Evolutionary conservation across 2,888 invertebrate species (phyloP), one percentile per base, ranked within the genome.

Genomic region (Acleris emargana): DNA sequence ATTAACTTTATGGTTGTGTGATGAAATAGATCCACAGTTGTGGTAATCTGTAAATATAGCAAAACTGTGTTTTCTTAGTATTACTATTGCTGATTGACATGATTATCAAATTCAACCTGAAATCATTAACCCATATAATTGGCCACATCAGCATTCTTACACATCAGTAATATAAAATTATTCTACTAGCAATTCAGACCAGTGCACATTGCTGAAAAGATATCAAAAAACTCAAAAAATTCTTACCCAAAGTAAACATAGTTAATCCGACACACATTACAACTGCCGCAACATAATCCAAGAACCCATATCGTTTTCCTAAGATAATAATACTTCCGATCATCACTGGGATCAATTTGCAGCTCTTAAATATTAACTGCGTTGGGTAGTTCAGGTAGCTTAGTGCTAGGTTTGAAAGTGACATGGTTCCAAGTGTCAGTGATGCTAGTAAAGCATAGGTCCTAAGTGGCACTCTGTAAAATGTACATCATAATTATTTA

Each of bases 341-440:
- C 83, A 99, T 94, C 0, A 99, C 99, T 0, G 99, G 99, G 75
- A 99, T 97, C 0, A 99, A 93, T 85, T 99, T 99, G 86, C 99
- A 99, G 83, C 98, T 98, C 86, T 99, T 99, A 83, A 99, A 99
- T 76, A 99, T 99, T 50, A 99, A 96, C 93, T 98, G 98, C 0
- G 99, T 99, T 0, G 99, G 99, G 86, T 99, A 99, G 87, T 99
- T 99, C 13, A 99, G 93, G 84, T 98, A 98, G 57, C 97, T 98
- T 13, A 99, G 93, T 1, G 99, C 97, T 4, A 98, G 95, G 87
- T 99, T 99, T 1, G 99, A 99, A 69, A 99, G 94, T 0, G 98
- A 97, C 98, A 99, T 99, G 2, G 99, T 99, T 3, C 97, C 98
- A 17, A 99, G 93, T 0, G 99, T 98, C 55, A 99, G 89, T 1